phyloP scores from a whole-genome alignment of 2,797 vertebrate genomes.

The Myotis myotis region DNA sequence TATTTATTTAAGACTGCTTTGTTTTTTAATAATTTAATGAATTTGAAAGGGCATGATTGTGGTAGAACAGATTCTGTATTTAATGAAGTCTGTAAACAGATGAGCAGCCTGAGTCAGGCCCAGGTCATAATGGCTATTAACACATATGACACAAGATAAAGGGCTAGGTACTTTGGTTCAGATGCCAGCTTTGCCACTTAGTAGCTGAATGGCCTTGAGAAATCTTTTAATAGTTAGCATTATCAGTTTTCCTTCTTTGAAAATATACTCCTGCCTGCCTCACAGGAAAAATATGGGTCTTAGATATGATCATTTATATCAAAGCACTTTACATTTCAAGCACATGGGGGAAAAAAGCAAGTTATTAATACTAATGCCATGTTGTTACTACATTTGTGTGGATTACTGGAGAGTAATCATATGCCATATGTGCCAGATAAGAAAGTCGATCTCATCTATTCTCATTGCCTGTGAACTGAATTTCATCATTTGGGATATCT shows the following conservation, averaged over 20 bases:
- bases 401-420: neutral
- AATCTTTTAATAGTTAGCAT: neutral
- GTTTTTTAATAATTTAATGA: slow-evolving; percentile 28
- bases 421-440: neutral
- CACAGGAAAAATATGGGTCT: neutral
- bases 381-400: neutral
- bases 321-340: slow-evolving; percentile 32
- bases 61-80: neutral
- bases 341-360: neutral
- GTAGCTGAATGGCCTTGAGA: neutral
- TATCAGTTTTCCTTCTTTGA: slow-evolving; percentile 8
- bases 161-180: neutral
- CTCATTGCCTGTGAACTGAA: neutral
- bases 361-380: neutral
- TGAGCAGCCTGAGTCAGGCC: neutral
- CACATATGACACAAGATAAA: neutral
- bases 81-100: neutral
- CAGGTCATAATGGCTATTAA: neutral
- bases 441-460: neutral
- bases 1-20: slow-evolving; percentile 8
- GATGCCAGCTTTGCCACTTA: neutral
- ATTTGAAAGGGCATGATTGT: neutral
- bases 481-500: slow-evolving; percentile 12
- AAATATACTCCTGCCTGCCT: neutral
- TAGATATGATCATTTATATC: neutral